These are phyloP conservation scores for Panulirus ornatus DNA, from an alignment of 1,140 invertebrate genomes.

Conservation along the genomic window DNA sequence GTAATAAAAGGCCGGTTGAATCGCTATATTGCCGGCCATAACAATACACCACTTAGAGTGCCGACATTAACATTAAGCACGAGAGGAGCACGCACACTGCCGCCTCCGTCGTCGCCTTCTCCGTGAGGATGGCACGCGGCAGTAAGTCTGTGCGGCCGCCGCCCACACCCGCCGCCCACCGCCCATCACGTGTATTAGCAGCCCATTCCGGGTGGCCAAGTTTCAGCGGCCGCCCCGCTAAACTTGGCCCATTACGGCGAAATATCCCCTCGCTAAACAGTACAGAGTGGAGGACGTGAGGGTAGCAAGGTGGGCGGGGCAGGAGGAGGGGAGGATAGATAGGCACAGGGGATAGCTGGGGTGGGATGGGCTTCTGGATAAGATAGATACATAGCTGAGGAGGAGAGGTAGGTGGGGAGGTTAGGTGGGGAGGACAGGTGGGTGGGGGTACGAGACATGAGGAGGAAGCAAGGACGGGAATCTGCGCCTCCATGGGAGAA, in stretches of 20 bases:
- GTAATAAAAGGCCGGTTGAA: too few relatives aligned
- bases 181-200: background rate
- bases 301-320: background rate
- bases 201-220: background rate
- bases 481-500: too few relatives aligned
- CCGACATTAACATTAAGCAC: too few relatives aligned
- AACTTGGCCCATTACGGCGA: background rate
- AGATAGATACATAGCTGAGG: too few relatives aligned
- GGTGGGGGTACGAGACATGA: background rate
- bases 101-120: too few relatives aligned
- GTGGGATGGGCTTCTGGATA: too few relatives aligned
- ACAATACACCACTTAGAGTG: too few relatives aligned
- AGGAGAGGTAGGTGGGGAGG: background rate
- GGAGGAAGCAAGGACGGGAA: background rate
- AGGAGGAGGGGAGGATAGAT: background rate
- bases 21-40: too few relatives aligned
- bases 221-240: background rate
- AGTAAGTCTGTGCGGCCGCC: too few relatives aligned
- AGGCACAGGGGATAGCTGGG: background rate
- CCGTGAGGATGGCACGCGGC: too few relatives aligned
- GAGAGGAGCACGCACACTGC: too few relatives aligned
- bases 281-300: background rate
- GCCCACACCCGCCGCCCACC: background rate
- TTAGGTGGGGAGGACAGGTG: background rate
- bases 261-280: background rate